Percentiles rank a stretch among this genome's conserved stretches.
phyloP scores from a whole-genome alignment of 2,113 vertebrate genomes.

The Dermatemys mawii region DNA sequence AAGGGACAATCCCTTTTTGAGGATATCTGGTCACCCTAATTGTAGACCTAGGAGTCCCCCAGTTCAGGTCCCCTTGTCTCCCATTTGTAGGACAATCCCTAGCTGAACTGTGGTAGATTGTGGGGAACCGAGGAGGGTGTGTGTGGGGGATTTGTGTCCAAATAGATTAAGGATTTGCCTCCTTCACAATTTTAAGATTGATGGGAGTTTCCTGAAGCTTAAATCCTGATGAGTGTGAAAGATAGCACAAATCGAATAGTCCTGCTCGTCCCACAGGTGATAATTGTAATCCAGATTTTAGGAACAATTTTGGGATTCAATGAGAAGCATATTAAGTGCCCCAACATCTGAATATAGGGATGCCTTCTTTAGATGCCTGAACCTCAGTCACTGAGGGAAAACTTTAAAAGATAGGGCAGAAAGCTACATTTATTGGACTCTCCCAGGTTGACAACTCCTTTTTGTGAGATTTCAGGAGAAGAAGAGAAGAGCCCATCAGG shows the following conservation, averaged over 20 bases:
- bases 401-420: neutral
- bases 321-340: neutral
- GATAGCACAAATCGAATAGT: neutral
- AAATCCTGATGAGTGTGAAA: neutral
- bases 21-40: too few relatives aligned
- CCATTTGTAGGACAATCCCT: neutral
- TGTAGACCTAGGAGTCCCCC: neutral
- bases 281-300: neutral
- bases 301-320: neutral
- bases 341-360: accelerated
- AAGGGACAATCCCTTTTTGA: too few relatives aligned
- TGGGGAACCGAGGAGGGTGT: too few relatives aligned
- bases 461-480: neutral
- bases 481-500: neutral
- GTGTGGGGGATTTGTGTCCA: neutral
- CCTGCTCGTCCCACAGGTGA: neutral
- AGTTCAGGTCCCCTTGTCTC: neutral
- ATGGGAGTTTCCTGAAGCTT: neutral
- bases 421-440: neutral
- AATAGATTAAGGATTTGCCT: neutral
- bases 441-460: neutral
- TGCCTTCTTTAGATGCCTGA: neutral
- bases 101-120: neutral
- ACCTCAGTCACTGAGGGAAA: accelerated
- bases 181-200: neutral